Base-by-base conservation (phyloP, 2,888 invertebrate genomes). In the Limnephilus rhombicus region DNA sequence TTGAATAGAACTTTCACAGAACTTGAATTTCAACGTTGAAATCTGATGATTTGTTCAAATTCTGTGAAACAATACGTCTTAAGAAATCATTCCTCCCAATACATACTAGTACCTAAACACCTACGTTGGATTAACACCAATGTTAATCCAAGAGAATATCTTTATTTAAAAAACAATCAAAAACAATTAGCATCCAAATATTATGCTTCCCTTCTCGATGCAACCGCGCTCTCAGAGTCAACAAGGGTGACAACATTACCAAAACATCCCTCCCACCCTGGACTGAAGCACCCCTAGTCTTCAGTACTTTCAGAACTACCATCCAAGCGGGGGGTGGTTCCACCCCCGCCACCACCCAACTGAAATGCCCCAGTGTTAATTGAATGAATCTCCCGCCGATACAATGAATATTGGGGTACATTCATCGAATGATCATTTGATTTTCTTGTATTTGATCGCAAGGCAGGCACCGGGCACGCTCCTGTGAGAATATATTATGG, bases 351-450 rank as follows among this genome's bases (percentile, higher is more conserved):
- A 34, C 24, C 34, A 31, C 4, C 68, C 87, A 41, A 45, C 37
- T 41, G 85, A 85, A 29, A 91, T 89, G 45, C 29, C 68, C 91
- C 68, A 68, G 86, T 85, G 41, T 29, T 93, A 92, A 92, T 91
- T 91, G 92, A 93, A 91, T 92, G 85, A 80, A 86, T 82, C 90
- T n/a, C 18, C 91, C 89, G 37, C 82, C 92, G 80, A 89, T 88
- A 86, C 80, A 82, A 37, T 53, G 90, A 95, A 95, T 95, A 95
- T 94, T 94, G 95, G 45, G 95, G 95, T 95, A 96, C 95, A 96
- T 96, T 96, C 96, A 96, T 96, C 96, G 96, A 96, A 96, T 96
- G 96, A 96, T 96, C 96, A 96, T 96, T 96, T 96, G 96, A 96
- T 96, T 96, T 96, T 96, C 96, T 96, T 96, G 96, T 96, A 96